Evolutionary conservation across 2,888 invertebrate species (phyloP).

Genomic region (Ectemnius cavifrons): DNA sequence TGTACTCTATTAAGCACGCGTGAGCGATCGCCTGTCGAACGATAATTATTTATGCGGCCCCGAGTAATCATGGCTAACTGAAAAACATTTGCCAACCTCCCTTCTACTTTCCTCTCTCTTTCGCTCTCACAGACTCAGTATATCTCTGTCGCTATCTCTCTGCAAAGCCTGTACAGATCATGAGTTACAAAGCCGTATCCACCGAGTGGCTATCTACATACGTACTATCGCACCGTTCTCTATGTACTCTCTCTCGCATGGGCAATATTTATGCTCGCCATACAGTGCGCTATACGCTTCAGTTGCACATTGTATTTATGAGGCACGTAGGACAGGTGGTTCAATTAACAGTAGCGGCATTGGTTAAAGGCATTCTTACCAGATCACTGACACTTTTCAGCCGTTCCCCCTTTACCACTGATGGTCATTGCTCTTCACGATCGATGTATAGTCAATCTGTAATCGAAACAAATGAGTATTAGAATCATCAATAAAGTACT

Average conservation of each 20-base stretch:
- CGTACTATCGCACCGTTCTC: conserved; percentile 31
- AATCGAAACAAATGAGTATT: too few species aligned
- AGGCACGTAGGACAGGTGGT: conserved; percentile 43
- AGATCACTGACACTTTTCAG: too few species aligned
- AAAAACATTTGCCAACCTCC: conserved; percentile 44
- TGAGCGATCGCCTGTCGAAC: conserved; percentile 49
- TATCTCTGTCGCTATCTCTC: too few species aligned
- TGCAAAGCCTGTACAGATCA: neutral
- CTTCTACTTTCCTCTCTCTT: too few species aligned
- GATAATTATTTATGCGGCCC: conserved; percentile 55
- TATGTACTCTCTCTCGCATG: conserved; percentile 10
- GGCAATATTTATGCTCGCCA: conserved; percentile 55
- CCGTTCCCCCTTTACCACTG: too few species aligned
- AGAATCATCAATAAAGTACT: too few species aligned
- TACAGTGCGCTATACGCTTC: conserved; percentile 51
- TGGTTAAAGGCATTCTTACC: too few species aligned
- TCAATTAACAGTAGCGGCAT: conserved; percentile 45
- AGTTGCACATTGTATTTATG: conserved; percentile 53
- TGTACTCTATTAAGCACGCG: conserved; percentile 46
- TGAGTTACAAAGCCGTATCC: conserved; percentile 58
- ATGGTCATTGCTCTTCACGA: too few species aligned
- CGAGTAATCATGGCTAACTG: conserved; percentile 39
- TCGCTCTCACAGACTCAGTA: too few species aligned
- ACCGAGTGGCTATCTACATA: conserved; percentile 33
- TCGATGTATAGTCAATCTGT: too few species aligned